phyloP scores from a whole-genome alignment of 2,113 vertebrate genomes.

The Sprattus sprattus region DNA sequence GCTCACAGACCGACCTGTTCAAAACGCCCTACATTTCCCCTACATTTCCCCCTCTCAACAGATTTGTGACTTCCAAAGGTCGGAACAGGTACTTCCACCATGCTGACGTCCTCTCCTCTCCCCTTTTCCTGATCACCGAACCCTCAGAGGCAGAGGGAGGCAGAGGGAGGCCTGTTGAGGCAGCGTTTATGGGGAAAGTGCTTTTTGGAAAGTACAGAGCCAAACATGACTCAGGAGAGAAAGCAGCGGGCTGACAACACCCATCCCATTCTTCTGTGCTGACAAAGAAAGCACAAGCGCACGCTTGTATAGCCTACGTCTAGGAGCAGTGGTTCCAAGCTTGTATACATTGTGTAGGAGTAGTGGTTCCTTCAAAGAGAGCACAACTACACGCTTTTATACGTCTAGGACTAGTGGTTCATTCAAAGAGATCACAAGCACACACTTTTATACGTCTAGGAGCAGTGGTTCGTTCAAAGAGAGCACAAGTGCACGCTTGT shows the following conservation, averaged over 20 bases:
- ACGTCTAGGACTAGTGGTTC: no score
- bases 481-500: neutral
- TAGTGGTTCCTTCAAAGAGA: neutral
- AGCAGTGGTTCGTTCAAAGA: neutral
- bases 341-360: no score
- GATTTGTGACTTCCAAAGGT: slow-evolving; percentile 16
- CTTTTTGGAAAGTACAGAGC: neutral
- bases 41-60: slow-evolving; percentile 11
- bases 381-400: no score
- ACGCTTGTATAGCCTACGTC: no score
- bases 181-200: neutral
- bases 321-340: no score
- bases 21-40: slow-evolving; percentile 7
- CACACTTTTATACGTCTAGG: no score
- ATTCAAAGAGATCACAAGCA: no score
- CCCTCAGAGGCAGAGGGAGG: neutral
- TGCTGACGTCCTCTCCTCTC: neutral
- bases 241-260: neutral
- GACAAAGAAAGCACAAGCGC: neutral
- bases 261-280: neutral
- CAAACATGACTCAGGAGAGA: neutral
- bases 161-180: neutral
- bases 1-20: neutral
- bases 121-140: neutral
- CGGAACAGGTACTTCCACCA: neutral